A percentile compares a stretch with the other conserved stretches of the same genome.
Conservation (phyloP, 1,140 invertebrate species). For the Pristionchus pacificus region DNA sequence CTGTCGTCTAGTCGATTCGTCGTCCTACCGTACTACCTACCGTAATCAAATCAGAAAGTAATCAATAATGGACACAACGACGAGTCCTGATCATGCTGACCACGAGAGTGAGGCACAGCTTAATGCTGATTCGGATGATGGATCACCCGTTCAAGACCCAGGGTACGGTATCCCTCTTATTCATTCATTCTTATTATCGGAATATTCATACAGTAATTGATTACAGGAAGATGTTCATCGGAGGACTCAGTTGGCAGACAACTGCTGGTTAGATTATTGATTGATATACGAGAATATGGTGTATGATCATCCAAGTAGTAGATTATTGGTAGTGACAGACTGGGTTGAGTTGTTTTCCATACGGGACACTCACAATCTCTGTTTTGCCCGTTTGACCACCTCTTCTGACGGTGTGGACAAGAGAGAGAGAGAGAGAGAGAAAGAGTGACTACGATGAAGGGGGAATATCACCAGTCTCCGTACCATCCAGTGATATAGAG, state of each 20-base stretch:
- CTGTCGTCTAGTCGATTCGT: neutral
- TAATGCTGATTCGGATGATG: slow-evolving; percentile 33
- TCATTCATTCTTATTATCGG: neutral
- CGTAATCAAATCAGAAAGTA: too few relatives aligned
- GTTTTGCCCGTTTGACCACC: neutral
- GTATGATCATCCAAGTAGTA: too few relatives aligned
- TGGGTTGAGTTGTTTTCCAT: slow-evolving; percentile 9
- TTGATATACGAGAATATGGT: too few relatives aligned
- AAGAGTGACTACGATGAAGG: neutral
- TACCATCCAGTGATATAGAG: too few relatives aligned
- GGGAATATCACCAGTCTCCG: too few relatives aligned
- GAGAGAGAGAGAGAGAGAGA: neutral
- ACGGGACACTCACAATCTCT: neutral
- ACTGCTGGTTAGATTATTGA: slow-evolving; percentile 76
- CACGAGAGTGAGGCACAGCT: slow-evolving; percentile 22
- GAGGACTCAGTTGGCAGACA: slow-evolving; percentile 97
- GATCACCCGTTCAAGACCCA: slow-evolving; percentile 26
- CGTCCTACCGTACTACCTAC: slow-evolving; percentile 9
- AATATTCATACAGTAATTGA: neutral
- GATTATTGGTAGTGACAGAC: too few relatives aligned
- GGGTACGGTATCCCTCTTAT: slow-evolving; percentile 6
- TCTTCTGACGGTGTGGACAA: slow-evolving; percentile 5
- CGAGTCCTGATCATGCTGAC: slow-evolving; percentile 16
- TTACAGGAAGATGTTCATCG: slow-evolving; percentile 99
- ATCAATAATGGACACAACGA: too few relatives aligned